Evolutionary conservation across 2,797 vertebrate genomes (phyloP), one percentile per base, ranked within the genome.

Genomic region (Microhierax caerulescens): DNA sequence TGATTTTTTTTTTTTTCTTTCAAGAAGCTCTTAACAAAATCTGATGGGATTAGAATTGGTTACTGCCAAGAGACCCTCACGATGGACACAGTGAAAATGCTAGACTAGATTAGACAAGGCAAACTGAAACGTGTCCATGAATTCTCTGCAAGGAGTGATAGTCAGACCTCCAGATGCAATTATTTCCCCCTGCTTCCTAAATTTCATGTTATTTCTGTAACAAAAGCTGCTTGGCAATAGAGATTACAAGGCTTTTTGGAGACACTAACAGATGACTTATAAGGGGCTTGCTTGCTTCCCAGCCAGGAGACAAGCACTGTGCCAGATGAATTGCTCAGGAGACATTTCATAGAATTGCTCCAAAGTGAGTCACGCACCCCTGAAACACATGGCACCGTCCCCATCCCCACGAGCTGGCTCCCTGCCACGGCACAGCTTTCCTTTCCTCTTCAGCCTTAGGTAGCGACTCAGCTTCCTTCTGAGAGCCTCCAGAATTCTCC

Each of bases 171-270:
- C 81, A 76, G 56, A 82, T 74, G 82, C 85, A 80, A 87, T 89
- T 88, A 81, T 90, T 94, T 85, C 54, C 72, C 74, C 63, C 32
- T 19, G 68, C 80, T 79, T 90, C 86, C 77, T 57, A n/a, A 50
- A 65, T 87, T 82, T 85, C 39, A 17, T 94, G 75, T 91, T 92
- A 67, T 28, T 87, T 80, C 67, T 94, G 84, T 51, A 78, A 92
- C 5, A 20, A 93, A 96, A 94, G 88, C 94, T 80, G 68, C 75
- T 77, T 48, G 78, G 90, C 81, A 87, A 75, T 61, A 60, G 77
- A 72, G 84, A 96, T 93, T 96, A 87, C 72, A 91, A 93, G 84
- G 68, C 68, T 93, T 89, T 80, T 34, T 68, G 86, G 81, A 94
- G 86, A 85, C 64, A 47, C 51, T 80, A 92, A 64, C 41, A 68